Conservation (phyloP, 64 coral and sea anemone genomes). For the Actinia equina region DNA sequence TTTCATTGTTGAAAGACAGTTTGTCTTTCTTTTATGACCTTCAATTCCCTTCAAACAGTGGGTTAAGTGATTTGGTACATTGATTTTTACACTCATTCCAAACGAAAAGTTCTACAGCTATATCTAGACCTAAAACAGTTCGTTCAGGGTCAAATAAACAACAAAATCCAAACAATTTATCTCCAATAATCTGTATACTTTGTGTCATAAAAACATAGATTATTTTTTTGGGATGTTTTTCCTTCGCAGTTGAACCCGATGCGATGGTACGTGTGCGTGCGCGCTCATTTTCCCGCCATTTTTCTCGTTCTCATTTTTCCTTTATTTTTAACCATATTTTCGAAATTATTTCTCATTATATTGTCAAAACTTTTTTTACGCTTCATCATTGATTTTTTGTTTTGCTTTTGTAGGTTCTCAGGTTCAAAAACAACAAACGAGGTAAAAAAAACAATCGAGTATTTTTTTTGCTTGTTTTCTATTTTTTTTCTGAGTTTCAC, state of each 20-base stretch:
- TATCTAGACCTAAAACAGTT: neutral
- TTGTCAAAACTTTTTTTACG: neutral
- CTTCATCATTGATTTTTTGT: neutral
- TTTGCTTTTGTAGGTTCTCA: conserved; percentile 68
- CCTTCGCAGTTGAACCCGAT: neutral
- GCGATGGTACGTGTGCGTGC: neutral
- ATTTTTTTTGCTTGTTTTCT: neutral
- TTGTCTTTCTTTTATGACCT: conserved; percentile 2
- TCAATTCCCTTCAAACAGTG: neutral
- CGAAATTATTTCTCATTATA: neutral
- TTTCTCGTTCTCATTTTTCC: neutral
- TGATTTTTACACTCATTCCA: neutral
- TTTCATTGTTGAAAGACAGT: neutral
- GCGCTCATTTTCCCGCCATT: conserved; percentile 6
- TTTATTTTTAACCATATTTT: neutral
- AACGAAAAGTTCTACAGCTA: neutral
- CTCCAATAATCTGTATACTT: neutral
- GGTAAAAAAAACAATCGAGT: conserved; percentile 33
- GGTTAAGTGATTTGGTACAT: conserved; percentile 50
- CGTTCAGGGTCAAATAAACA: neutral
- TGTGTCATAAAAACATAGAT: neutral
- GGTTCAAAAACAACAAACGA: conserved; percentile 89
- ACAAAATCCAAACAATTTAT: neutral
- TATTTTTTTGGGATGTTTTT: neutral
- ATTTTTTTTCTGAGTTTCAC: neutral